phyloP scores from a whole-genome alignment of 2,113 vertebrate genomes.

The Calypte anna region DNA sequence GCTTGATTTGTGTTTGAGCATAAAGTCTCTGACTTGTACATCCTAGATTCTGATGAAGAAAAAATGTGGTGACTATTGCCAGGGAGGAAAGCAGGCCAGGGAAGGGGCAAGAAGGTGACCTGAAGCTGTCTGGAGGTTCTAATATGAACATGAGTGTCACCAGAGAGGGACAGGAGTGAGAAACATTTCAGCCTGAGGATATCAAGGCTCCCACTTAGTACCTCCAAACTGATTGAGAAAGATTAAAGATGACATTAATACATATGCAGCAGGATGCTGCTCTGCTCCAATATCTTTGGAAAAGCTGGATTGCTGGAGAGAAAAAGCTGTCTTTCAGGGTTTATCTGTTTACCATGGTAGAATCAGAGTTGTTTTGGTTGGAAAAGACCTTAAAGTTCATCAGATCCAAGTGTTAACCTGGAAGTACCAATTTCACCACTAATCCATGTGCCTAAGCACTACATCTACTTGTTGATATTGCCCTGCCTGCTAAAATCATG shows the following conservation, averaged over 20 bases:
- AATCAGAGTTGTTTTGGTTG: too few relatives aligned
- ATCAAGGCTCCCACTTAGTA: neutral
- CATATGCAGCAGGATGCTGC: neutral
- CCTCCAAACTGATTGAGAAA: neutral
- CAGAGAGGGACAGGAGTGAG: neutral
- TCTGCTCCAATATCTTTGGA: neutral
- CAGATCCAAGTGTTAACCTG: too few relatives aligned
- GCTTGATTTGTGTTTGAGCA: neutral
- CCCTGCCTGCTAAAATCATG: rapidly evolving
- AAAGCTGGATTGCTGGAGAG: neutral
- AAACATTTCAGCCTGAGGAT: neutral
- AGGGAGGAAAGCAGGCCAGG: neutral
- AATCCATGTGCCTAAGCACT: too few relatives aligned
- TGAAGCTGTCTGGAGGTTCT: neutral
- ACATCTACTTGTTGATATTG: neutral
- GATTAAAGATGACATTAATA: slow-evolving; percentile 22
- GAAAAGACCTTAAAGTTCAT: too few relatives aligned
- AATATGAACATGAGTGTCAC: neutral
- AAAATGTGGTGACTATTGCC: neutral
- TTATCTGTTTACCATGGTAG: neutral
- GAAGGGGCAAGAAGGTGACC: neutral
- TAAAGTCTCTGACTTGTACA: neutral
- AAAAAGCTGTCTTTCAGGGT: neutral
- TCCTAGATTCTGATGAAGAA: neutral
- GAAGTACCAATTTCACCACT: too few relatives aligned